Evolutionary conservation across 2,888 invertebrate species (phyloP), one percentile per base, ranked within the genome.

Genomic region (Clanis bilineata): DNA sequence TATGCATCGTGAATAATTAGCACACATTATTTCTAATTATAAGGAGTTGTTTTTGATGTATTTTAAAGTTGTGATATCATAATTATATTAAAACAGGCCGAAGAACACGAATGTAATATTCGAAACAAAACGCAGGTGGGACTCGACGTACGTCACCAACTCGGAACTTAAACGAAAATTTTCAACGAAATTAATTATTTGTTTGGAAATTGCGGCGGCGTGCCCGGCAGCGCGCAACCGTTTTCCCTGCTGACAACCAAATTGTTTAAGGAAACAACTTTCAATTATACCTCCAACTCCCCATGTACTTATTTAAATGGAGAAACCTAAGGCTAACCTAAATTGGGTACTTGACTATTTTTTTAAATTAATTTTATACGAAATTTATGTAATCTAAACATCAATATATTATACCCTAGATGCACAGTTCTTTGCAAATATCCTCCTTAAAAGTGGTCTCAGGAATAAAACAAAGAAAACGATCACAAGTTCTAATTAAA

Each of bases 101-200:
- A 64, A 67, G 64, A 61, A 62, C 64, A 66, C 62, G 61, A 65
- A 70, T 61, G 64, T 72, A 67, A 73, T 68, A 74, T 66, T 61
- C 67, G 63, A 63, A 69, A 65, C 64, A 63, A 65, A 68, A 69
- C 66, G 68, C 68, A 66, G 69, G 66, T 67, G 64, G 67, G 67
- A 72, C 74, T 64, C 71, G 78, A 76, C 72, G 74, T 78, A 69
- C 71, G 67, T 73, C 67, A 66, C 66, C 32, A 32, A 51, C 10
- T 71, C 57, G 65, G 63, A 74, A 76, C 66, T 72, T 70, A 59
- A 67, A 73, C 67, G 70, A 71, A 71, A 74, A 74, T 75, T 73
- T 76, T 73, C 62, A 77, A 80, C 78, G 80, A 82, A 82, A 79
- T 78, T 80, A 82, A 85, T 84, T 83, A 82, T 83, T 82, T 81